Conservation (phyloP, 2,888 invertebrate genomes). For the Trachelus iudaicus region DNA sequence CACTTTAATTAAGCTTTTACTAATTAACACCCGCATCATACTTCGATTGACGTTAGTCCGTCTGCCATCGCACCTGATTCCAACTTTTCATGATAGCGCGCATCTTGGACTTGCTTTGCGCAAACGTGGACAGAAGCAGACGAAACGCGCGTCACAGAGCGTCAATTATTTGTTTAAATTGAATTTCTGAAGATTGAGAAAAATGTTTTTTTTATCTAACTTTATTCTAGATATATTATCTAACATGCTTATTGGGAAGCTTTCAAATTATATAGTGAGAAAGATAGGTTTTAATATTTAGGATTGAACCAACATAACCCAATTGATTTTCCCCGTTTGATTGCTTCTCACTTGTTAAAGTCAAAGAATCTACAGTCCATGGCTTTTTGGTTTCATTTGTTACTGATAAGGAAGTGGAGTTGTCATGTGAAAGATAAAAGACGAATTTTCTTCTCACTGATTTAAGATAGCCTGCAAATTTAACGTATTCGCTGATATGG, state of each 20-base stretch:
- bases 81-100: background rate
- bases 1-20: background rate
- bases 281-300: background rate
- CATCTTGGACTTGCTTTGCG: background rate
- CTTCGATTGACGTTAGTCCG: background rate
- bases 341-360: background rate
- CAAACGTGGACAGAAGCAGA: background rate
- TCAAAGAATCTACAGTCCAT: background rate
- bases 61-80: background rate
- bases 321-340: background rate
- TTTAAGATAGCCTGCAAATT: background rate
- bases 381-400: background rate
- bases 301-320: background rate
- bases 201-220: background rate
- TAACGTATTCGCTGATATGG: conserved; percentile 20
- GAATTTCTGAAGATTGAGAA: background rate
- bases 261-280: background rate
- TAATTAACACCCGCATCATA: background rate
- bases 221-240: background rate
- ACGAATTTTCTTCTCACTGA: background rate
- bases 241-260: background rate
- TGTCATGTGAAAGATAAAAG: background rate
- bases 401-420: background rate
- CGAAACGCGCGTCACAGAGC: background rate
- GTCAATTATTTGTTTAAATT: background rate